phyloP scores from a whole-genome alignment of 2,113 vertebrate genomes.

The Pithys albifrons region DNA sequence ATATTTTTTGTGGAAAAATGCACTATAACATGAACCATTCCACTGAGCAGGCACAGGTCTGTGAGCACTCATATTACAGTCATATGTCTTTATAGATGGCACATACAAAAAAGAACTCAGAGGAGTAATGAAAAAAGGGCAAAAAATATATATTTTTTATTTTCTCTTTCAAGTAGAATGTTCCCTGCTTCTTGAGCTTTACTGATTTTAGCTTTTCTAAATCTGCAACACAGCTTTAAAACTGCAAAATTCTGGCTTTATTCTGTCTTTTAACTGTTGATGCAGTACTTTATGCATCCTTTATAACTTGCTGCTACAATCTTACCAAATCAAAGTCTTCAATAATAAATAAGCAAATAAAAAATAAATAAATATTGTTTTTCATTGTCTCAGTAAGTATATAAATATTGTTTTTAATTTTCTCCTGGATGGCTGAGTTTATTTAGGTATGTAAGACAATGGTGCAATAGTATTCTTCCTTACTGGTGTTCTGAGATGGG shows the following conservation, averaged over 20 bases:
- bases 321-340: not conserved
- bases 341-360: not conserved
- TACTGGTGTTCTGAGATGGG: not conserved
- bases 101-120: not conserved
- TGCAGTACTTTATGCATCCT: not conserved
- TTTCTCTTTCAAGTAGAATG: not conserved
- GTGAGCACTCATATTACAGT: conserved; percentile 13
- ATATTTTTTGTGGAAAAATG: not conserved
- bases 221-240: not conserved
- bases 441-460: not conserved
- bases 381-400: too few relatives aligned
- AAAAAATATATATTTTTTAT: not conserved
- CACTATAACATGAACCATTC: not conserved
- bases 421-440: not conserved
- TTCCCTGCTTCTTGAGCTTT: not conserved
- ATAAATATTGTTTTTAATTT: not conserved
- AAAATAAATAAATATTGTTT: not conserved
- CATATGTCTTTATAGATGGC: not conserved
- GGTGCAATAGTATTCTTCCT: not conserved
- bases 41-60: not conserved
- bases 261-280: not conserved
- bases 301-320: not conserved
- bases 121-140: not conserved
- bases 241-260: not conserved
- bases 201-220: not conserved